Percentiles rank a stretch among this genome's conserved stretches.
Conservation (phyloP, 2,113 vertebrate genomes). For the Oreochromis aureus region DNA sequence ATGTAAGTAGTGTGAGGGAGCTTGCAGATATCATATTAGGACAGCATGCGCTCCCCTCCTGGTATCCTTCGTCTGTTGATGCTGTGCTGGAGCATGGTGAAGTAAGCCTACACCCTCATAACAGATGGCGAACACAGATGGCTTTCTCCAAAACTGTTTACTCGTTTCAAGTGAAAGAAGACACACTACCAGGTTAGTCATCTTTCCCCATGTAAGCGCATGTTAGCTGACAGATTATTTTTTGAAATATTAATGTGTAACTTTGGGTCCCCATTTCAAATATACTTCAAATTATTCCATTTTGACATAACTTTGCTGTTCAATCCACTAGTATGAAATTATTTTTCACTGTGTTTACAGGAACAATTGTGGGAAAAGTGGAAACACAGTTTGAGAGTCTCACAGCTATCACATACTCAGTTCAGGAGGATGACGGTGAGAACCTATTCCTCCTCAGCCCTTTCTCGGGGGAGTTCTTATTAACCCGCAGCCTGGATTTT, state of each 20-base stretch:
- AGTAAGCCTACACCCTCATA: not conserved
- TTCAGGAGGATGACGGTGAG: slow-evolving; percentile 71
- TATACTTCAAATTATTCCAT: not conserved
- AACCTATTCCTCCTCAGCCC: slow-evolving; percentile 70
- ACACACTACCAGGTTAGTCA: slow-evolving; percentile 68
- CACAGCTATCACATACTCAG: slow-evolving; percentile 55
- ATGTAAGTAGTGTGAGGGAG: not conserved
- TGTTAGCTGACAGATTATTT: not conserved
- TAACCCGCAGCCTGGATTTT: slow-evolving; percentile 72
- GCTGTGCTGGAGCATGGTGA: not conserved
- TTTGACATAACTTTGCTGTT: not conserved
- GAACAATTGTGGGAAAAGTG: slow-evolving; percentile 69
- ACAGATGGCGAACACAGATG: slow-evolving; percentile 50
- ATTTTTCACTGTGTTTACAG: slow-evolving; percentile 45
- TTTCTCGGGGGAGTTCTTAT: slow-evolving; percentile 70
- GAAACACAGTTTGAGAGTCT: slow-evolving; percentile 8
- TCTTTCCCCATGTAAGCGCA: not conserved
- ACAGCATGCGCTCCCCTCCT: slow-evolving; percentile 14
- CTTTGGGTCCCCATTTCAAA: not conserved
- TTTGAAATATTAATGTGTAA: not conserved
- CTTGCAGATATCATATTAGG: not conserved
- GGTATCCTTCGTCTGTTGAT: slow-evolving; percentile 24
- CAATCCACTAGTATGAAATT: not conserved
- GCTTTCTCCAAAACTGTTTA: slow-evolving; percentile 59
- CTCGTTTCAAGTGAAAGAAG: slow-evolving; percentile 72